Evolutionary conservation across 2,888 invertebrate genomes (phyloP).

Genomic region (Amblyjoppa proteus): DNA sequence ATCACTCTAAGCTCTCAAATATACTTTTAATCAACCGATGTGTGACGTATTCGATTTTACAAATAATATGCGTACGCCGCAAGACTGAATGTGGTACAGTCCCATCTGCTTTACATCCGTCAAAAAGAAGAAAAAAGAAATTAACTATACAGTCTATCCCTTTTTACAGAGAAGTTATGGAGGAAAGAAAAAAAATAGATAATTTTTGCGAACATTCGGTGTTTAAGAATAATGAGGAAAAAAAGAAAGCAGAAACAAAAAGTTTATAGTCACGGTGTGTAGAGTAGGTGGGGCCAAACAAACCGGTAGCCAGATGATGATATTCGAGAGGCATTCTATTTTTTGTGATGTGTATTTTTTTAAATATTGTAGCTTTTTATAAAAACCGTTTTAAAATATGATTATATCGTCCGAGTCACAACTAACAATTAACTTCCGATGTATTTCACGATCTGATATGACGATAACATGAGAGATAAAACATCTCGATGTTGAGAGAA

Average conservation of each 20-base stretch:
- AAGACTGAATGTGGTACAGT: slow-evolving; percentile 80
- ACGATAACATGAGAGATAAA: slow-evolving; percentile 36
- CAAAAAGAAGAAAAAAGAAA: slow-evolving; percentile 27
- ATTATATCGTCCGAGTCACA: slow-evolving; percentile 60
- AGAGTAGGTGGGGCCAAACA: slow-evolving; percentile 65
- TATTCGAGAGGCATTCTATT: slow-evolving; percentile 82
- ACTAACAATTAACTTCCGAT: slow-evolving; percentile 63
- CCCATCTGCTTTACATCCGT: slow-evolving; percentile 74
- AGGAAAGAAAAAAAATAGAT: slow-evolving; percentile 38
- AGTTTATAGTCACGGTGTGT: slow-evolving; percentile 47
- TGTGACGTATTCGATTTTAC: slow-evolving; percentile 67
- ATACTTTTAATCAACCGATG: slow-evolving; percentile 46
- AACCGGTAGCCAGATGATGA: slow-evolving; percentile 71
- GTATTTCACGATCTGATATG: slow-evolving; percentile 52
- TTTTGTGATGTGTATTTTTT: slow-evolving; percentile 83
- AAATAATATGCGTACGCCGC: slow-evolving; percentile 76
- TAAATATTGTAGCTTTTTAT: slow-evolving; percentile 81
- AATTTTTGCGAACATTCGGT: slow-evolving; percentile 38
- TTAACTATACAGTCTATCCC: neutral
- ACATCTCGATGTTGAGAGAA: slow-evolving; percentile 40
- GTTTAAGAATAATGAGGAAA: neutral
- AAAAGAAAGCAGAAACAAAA: slow-evolving; percentile 2
- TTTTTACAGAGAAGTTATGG: slow-evolving; percentile 4
- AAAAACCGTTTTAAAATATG: slow-evolving; percentile 72
- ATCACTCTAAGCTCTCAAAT: slow-evolving; percentile 50